A percentile compares a stretch with the other conserved stretches of the same genome.
Conservation (phyloP, 1,140 invertebrate species). For the Cydia splendana region DNA sequence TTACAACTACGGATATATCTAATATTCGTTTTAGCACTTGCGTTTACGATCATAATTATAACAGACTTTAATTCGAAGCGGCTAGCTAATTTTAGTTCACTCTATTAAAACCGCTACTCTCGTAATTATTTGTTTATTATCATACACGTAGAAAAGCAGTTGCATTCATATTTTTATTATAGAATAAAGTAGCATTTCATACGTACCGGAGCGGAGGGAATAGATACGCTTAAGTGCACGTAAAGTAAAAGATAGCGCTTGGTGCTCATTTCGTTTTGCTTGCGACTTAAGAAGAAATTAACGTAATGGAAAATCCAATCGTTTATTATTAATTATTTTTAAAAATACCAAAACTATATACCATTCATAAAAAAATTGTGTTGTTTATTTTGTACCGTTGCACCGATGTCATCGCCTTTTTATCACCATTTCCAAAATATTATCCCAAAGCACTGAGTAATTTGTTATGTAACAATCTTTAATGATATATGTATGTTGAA, state of each 20-base stretch:
- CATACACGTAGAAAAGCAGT: not conserved
- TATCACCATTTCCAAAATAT: not conserved
- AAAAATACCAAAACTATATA: not conserved
- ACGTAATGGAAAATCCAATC: no score
- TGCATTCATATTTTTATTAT: not conserved
- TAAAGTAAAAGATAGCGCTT: not conserved
- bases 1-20: not conserved
- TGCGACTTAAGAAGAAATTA: no score
- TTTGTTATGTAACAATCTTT: slow-evolving; percentile 4
- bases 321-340: no score
- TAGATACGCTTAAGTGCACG: no score
- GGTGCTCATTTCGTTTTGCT: no score
- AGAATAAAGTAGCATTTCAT: no score
- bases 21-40: not conserved
- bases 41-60: not conserved
- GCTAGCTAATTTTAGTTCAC: not conserved
- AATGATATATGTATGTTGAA: not conserved
- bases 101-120: not conserved
- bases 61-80: not conserved
- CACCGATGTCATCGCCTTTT: not conserved
- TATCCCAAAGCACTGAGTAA: not conserved
- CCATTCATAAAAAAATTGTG: not conserved
- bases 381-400: not conserved
- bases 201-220: no score
- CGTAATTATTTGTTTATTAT: not conserved